Evolutionary conservation across 2,113 vertebrate genomes (phyloP), one percentile per base, ranked within the genome.

Genomic region (Xerus inauris): DNA sequence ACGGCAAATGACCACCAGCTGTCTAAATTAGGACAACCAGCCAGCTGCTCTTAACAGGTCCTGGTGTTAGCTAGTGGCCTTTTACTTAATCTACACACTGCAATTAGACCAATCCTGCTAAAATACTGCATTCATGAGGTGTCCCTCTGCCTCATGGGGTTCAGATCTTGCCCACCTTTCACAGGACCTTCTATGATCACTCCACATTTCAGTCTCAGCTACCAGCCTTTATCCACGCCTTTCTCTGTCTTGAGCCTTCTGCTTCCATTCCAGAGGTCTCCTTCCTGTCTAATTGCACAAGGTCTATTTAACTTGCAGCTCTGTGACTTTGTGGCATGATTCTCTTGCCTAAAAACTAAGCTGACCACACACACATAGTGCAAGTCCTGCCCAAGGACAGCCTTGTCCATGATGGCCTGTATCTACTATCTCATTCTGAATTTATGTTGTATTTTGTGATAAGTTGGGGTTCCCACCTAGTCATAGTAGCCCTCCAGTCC

Each of bases 351-450:
- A 57, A 35, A 51, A 65, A 11, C 59, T 28, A 8, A 10, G 6
- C 30, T 0, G 6, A 19, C 22, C 54, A 3, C 42, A 54, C 8
- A 11, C 1, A 8, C 24, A 13, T 8, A 38, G 51, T 10, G 26
- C 7, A 11, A 16, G 14, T 30, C 13, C 26, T 12, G 8, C 22
- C 67, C 0, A 0, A 35, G 59, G 71, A 4, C n/a, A 19, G 1
- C 64, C 54, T 84, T 40, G 30, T 47, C 20, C 3, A 28, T 20
- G 11, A 8, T 8, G n/a, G 16, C 26, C 30, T 57, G 8, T 69
- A 22, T 67, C 59, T 16, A 12, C 22, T 1, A 2, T 20, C 38
- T 76, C 26, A 0, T 80, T 57, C 89, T 89, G 40, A 83, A 83
- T 77, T 47, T 75, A 49, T 10, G 0, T 17, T 79, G 17, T 30